Conservation (phyloP, 1,140 invertebrate genomes). For the Drosophila mojavensis region DNA sequence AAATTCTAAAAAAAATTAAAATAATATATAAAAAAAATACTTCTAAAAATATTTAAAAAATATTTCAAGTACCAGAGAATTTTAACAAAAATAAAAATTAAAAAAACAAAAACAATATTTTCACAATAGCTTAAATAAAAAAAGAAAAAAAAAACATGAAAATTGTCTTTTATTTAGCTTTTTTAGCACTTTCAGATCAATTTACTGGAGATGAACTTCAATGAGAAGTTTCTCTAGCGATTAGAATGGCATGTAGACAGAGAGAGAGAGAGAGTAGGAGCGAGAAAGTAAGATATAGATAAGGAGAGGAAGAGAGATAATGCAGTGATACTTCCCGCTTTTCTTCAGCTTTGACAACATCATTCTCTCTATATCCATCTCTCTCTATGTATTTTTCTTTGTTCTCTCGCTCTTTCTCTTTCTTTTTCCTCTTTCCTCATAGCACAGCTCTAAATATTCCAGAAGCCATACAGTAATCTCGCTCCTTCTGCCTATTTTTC, state of each 20-base stretch:
- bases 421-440: neutral
- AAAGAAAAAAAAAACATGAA: neutral
- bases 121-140: constrained; percentile 73
- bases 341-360: too few species aligned
- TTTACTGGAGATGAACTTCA: too few species aligned
- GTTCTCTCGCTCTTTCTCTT: neutral
- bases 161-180: neutral
- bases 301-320: neutral
- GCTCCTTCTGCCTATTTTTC: neutral
- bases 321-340: too few species aligned
- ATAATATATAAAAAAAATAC: too few species aligned
- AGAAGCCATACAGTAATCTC: neutral
- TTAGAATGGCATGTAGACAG: too few species aligned
- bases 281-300: too few species aligned
- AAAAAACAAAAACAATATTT: constrained; percentile 69
- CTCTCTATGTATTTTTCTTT: neutral
- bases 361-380: neutral
- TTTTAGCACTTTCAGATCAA: too few species aligned
- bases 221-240: too few species aligned
- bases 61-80: constrained; percentile 65
- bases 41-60: constrained; percentile 56
- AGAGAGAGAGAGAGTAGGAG: neutral
- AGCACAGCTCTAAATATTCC: too few species aligned
- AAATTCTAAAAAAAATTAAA: too few species aligned
- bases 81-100: constrained; percentile 64